Base-by-base conservation (phyloP, 2,888 invertebrate species). In the Nomada fabriciana region DNA sequence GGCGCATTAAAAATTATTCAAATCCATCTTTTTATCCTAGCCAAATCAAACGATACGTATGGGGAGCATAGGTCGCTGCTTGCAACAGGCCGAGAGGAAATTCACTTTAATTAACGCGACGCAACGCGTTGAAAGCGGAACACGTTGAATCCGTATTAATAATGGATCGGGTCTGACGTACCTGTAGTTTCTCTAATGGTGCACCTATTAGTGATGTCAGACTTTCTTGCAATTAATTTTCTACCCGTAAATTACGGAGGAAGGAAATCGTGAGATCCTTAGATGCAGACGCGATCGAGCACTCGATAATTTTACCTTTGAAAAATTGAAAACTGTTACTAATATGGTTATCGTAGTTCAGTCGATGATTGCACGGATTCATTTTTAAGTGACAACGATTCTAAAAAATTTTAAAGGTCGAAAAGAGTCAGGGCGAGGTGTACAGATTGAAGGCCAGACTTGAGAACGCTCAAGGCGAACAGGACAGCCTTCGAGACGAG, bases 381-480 rank as follows among this genome's bases (percentile, higher is more conserved):
- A 60, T 15, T 36, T 60, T 42, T 0, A 42, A 64, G 23, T n/a
- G 9, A 23, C 15, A 11, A 64, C 23, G 9, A 9, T 1, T 47
- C 20, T 5, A 25, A 18, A 23, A 15, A 0, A 9, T 65, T 25
- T 20, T 20, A 23, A 79, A 93, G 93, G 94, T 98, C 83, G 98
- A 98, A 93, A 98, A 98, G 94, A 98, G 98, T 75, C 98, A 98
- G 94, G 98, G 98, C 82, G 98, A 98, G 94, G 98, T 98, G 53
- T 98, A 98, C 93, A 96, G 98, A 94, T 95, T 98, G 89, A 98
- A 98, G 94, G 98, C 98, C 57, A 97, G 98, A 93, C 95, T 98
- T 91, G 98, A 98, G 95, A 98, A 98, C 95, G 98, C 98, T 94
- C 98, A 98, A 95, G 97, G 97, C 80, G 98, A 98, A 94, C 98